These are phyloP conservation scores for Leptinotarsa rubiginosa DNA, from an alignment of 2,888 invertebrate genomes.

Conservation along the genomic window DNA sequence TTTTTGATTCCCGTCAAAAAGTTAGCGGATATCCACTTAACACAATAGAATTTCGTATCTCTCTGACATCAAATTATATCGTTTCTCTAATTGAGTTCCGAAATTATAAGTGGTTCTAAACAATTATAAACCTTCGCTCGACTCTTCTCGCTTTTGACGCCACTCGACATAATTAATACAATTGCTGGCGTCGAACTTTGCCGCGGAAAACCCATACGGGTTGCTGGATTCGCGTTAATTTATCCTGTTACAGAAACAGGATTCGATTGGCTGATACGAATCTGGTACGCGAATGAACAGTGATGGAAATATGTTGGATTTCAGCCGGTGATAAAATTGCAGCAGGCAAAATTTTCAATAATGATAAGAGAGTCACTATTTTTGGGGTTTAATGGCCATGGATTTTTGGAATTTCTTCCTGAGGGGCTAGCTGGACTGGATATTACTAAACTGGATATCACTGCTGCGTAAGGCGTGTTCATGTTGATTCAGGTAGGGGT, in stretches of 20 bases:
- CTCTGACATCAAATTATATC: background rate
- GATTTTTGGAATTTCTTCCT: no score
- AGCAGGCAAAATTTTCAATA: no score
- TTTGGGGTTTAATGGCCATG: no score
- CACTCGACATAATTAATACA: constrained; percentile 5
- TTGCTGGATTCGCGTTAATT: background rate
- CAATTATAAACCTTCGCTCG: background rate
- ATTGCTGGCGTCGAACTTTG: constrained; percentile 3
- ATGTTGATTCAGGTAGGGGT: no score
- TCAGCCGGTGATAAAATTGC: no score
- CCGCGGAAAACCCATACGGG: background rate
- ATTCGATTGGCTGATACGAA: background rate
- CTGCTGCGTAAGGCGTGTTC: no score
- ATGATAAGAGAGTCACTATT: no score
- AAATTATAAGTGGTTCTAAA: constrained; percentile 3
- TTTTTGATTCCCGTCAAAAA: background rate
- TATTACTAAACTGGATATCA: no score
- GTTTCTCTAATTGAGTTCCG: background rate
- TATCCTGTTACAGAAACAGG: constrained; percentile 3
- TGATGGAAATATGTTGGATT: background rate
- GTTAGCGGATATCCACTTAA: background rate
- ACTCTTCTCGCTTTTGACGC: background rate
- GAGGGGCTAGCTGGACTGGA: no score
- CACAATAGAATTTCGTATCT: background rate
- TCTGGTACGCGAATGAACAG: background rate